Percentiles rank a stretch among this genome's conserved stretches.
phyloP scores from a whole-genome alignment of 2,113 vertebrate genomes.

The Monarcha castaneiventris region DNA sequence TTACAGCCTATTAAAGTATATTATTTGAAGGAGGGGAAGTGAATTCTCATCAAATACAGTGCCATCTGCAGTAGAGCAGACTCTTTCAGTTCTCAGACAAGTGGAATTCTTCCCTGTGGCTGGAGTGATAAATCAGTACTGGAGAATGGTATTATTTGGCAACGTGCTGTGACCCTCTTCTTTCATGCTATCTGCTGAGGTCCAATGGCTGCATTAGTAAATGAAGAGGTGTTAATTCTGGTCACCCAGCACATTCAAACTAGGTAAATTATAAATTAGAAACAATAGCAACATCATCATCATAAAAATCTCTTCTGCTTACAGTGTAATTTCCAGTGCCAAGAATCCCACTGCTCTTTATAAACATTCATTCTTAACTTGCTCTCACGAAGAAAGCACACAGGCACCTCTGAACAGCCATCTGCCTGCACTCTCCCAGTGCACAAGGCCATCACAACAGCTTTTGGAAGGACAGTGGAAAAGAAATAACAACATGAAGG shows the following conservation, averaged over 20 bases:
- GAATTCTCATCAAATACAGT: not conserved
- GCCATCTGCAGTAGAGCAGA: not conserved
- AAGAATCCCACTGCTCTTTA: not conserved
- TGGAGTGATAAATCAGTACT: not conserved
- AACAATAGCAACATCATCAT: not conserved
- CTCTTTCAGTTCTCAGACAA: not conserved
- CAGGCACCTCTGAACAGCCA: not conserved
- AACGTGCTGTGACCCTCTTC: not conserved
- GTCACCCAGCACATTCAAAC: not conserved
- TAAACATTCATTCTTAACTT: slow-evolving; percentile 17
- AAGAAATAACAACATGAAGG: not conserved
- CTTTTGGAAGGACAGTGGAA: not conserved
- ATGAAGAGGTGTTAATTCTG: not conserved
- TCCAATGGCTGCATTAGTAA: not conserved
- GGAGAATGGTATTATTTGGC: not conserved
- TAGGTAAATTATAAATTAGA: not conserved
- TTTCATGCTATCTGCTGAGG: not conserved
- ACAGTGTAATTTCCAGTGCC: not conserved
- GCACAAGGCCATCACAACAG: not conserved
- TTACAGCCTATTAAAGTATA: not conserved
- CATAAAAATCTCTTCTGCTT: slow-evolving; percentile 8
- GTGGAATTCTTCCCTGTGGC: not conserved
- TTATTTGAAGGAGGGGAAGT: not conserved
- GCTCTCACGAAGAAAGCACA: not conserved
- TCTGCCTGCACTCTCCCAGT: not conserved